A percentile compares a stretch with the other conserved stretches of the same genome.
phyloP scores from a whole-genome alignment of 2,797 vertebrate species.

The Typhlichthys subterraneus region DNA sequence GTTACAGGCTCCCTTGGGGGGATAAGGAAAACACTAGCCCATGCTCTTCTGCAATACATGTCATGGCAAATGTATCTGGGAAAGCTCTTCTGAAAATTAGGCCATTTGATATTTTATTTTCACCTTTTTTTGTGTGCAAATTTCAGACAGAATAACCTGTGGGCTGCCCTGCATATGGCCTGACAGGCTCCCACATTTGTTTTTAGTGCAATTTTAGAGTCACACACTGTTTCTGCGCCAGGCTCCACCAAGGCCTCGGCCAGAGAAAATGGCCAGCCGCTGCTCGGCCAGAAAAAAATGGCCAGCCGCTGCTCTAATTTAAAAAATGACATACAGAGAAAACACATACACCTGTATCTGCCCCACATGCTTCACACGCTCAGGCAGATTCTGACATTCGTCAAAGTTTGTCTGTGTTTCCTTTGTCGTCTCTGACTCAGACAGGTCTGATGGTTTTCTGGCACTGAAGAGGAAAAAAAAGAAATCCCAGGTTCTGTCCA shows the following conservation, averaged over 20 bases:
- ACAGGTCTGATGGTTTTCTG: constrained; percentile 36
- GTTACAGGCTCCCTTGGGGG: constrained; percentile 65
- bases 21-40: constrained; percentile 63
- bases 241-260: too few relatives aligned
- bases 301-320: constrained; percentile 55
- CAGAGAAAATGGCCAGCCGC: too few relatives aligned
- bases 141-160: constrained; percentile 17
- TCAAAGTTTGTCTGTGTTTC: constrained; percentile 41
- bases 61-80: constrained; percentile 62
- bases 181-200: constrained; percentile 11
- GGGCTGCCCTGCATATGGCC: constrained; percentile 13
- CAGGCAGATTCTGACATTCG: constrained; percentile 60
- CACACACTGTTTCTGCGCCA: too few relatives aligned
- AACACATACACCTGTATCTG: constrained; percentile 57
- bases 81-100: constrained; percentile 43
- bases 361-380: constrained; percentile 52
- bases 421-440: constrained; percentile 56
- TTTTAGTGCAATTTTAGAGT: too few relatives aligned
- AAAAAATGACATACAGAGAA: constrained; percentile 60
- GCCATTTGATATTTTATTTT: constrained; percentile 44
- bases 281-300: too few relatives aligned
- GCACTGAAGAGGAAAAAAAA: constrained; percentile 4
- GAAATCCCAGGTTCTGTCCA: constrained; percentile 1
- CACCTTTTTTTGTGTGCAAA: not conserved
- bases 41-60: constrained; percentile 68